These are phyloP conservation scores for Aspidapion aeneum DNA, from an alignment of 2,888 invertebrate genomes.

Conservation along the genomic window DNA sequence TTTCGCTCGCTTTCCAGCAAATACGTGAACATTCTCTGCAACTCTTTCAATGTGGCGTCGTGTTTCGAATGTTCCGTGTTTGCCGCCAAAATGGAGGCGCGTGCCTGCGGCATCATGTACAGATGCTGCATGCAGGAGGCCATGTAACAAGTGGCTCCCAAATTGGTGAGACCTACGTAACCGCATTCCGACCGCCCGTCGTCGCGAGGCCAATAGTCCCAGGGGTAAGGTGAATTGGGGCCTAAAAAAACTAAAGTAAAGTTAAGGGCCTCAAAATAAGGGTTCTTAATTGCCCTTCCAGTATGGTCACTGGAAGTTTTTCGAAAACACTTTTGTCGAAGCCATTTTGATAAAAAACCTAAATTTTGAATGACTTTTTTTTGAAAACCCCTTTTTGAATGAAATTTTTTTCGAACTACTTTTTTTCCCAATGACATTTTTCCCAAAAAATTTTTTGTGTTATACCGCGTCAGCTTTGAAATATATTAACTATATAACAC, in stretches of 20 bases:
- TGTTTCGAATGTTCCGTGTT: constrained; percentile 72
- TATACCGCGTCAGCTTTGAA: too few species aligned
- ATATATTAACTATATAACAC: too few species aligned
- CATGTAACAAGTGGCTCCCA: constrained; percentile 97
- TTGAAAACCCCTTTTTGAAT: too few species aligned
- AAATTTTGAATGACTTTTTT: too few species aligned
- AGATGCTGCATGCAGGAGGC: constrained; percentile 96
- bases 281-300: too few species aligned
- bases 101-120: constrained; percentile 95
- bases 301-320: too few species aligned
- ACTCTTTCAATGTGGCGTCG: constrained; percentile 75
- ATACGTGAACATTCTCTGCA: constrained; percentile 95
- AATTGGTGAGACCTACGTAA: constrained; percentile 89
- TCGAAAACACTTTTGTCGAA: too few species aligned
- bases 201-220: constrained; percentile 98
- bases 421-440: too few species aligned
- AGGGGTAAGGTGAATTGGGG: constrained; percentile 82
- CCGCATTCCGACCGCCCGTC: constrained; percentile 93
- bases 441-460: too few species aligned
- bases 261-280: too few species aligned
- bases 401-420: too few species aligned
- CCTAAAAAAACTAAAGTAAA: constrained; percentile 52
- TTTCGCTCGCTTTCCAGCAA: constrained; percentile 91
- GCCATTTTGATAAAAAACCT: too few species aligned
- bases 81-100: constrained; percentile 77